phyloP scores from a whole-genome alignment of 30 jellyfish, hydroid and myxozoan species.

The Nemopilema nomurai region DNA sequence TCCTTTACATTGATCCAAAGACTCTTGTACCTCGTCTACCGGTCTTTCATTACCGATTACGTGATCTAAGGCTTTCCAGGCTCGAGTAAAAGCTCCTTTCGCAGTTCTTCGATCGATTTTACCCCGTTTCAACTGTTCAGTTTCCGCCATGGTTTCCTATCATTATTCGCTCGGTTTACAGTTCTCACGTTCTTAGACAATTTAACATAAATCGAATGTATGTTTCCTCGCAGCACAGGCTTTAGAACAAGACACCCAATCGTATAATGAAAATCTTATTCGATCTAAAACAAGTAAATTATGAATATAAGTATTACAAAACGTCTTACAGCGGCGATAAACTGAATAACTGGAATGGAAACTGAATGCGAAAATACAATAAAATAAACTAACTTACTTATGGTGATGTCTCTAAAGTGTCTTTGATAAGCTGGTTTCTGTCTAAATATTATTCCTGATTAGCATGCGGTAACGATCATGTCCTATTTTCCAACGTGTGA shows the following conservation, averaged over 20 bases:
- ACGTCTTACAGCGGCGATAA: background rate
- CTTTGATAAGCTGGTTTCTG: background rate
- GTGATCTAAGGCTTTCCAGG: constrained; percentile 10
- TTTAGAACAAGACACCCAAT: background rate
- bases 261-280: background rate
- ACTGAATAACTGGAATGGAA: background rate
- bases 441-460: background rate
- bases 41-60: constrained; percentile 9
- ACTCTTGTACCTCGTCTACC: constrained; percentile 6
- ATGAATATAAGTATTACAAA: background rate
- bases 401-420: background rate
- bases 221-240: background rate
- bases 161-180: background rate
- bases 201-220: background rate
- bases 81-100: constrained; percentile 15
- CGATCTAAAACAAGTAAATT: background rate
- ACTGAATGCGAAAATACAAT: background rate
- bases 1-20: background rate
- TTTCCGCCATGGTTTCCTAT: constrained; percentile 15
- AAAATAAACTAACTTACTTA: background rate
- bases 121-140: constrained; percentile 8
- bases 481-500: background rate
- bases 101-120: constrained; percentile 35
- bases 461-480: background rate
- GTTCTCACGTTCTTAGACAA: background rate